A percentile compares a stretch with the other conserved stretches of the same genome.
These are phyloP conservation scores for Achroia grisella DNA, from an alignment of 1,140 invertebrate genomes.

Conservation along the genomic window DNA sequence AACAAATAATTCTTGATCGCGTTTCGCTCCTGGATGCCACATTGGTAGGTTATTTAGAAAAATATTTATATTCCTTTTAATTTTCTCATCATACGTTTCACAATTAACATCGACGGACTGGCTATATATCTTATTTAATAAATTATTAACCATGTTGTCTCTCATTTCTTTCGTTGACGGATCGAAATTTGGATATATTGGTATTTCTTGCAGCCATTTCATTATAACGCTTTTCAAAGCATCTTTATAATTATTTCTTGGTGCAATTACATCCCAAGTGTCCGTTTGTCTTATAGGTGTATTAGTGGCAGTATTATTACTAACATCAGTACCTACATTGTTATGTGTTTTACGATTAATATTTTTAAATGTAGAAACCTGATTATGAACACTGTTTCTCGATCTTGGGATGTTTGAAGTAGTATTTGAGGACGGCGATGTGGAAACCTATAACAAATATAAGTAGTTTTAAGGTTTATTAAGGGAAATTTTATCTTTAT, in stretches of 20 bases:
- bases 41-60: slow-evolving; percentile 11
- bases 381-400: too few species aligned
- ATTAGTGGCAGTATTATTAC: too few species aligned
- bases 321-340: too few species aligned
- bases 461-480: too few species aligned
- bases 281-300: too few species aligned
- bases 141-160: slow-evolving; percentile 6
- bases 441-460: too few species aligned
- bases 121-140: slow-evolving; percentile 9
- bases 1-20: slow-evolving; percentile 6
- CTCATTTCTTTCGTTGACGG: slow-evolving; percentile 5
- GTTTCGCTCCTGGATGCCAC: slow-evolving; percentile 5
- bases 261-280: background rate
- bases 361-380: too few species aligned
- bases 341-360: too few species aligned
- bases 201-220: slow-evolving; percentile 13
- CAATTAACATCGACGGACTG: background rate
- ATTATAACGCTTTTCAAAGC: slow-evolving; percentile 9
- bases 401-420: too few species aligned
- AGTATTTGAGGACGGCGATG: too few species aligned
- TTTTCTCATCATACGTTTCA: slow-evolving; percentile 5
- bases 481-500: too few species aligned
- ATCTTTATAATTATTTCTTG: slow-evolving; percentile 2
- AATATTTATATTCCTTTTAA: slow-evolving; percentile 9
- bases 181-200: slow-evolving; percentile 5